Evolutionary conservation across 2,888 invertebrate genomes (phyloP), one percentile per base, ranked within the genome.

Genomic region (Oscheius sp.): DNA sequence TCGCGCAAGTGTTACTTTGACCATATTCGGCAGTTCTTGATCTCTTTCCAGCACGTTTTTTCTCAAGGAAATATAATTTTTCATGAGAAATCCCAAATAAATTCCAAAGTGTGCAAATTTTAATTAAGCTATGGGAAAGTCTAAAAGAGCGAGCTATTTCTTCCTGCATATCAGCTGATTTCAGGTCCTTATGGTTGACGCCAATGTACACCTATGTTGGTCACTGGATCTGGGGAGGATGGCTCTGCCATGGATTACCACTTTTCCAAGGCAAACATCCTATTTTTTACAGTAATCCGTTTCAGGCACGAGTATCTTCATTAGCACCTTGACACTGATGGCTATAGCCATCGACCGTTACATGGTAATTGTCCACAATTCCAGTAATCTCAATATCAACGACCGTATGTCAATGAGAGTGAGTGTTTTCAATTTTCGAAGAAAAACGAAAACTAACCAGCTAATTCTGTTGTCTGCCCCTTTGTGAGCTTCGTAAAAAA

Each of bases 291-390:
- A 27, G 13, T 43, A 27, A 18, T n/a, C 61, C 49, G 72, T 72
- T 70, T 82, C 84, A 76, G 96, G 96, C 70, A 94, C 95, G 86
- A 95, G 95, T 89, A 96, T 99, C 82, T 99, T 97, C 92, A 96
- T 98, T 88, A 96, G 96, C 76, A 96, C 97, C 0, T 91, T 98
- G 85, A 98, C 98, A 5, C 92, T 99, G 78, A 97, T 95, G 84
- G 95, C 96, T 81, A 98, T 99, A 85, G 98, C 98, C 66, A 93
- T 98, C 76, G 98, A 99, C 91, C 92, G 98, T 72, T 98, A 95
- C 90, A 94, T 96, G 89, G 96, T 97, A 77, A 98, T 99, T 84
- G 94, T 97, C 79, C 95, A 96, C 89, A 77, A 97, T 96, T 90
- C 90, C 93, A 88, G 75, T 12, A 76, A 78, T 18, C 64, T 79